A percentile compares a stretch with the other conserved stretches of the same genome.
Conservation (phyloP, 2,113 vertebrate genomes). For the Lagopus leucura region DNA sequence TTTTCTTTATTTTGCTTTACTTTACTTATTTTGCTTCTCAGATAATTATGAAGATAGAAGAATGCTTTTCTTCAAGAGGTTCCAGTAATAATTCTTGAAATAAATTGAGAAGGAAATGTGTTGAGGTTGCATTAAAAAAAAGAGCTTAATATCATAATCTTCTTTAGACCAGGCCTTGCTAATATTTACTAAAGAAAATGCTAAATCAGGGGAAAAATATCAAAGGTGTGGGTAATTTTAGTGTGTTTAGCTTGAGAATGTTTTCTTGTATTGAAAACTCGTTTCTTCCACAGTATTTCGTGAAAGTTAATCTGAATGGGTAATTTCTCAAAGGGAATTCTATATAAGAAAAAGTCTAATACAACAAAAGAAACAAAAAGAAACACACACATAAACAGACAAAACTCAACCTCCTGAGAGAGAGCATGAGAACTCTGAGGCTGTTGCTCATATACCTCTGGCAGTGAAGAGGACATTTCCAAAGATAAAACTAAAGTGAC, state of each 20-base stretch:
- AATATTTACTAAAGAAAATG: background rate
- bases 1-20: background rate
- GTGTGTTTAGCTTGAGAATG: background rate
- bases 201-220: background rate
- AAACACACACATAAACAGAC: background rate
- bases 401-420: background rate
- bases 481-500: background rate
- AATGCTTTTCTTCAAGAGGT: background rate
- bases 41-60: background rate
- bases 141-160: background rate
- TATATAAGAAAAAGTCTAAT: fast-evolving
- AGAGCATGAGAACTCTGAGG: background rate
- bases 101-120: background rate
- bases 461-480: background rate
- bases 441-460: background rate
- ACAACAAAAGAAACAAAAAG: background rate
- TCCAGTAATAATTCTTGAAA: background rate
- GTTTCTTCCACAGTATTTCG: background rate
- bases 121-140: background rate
- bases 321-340: background rate
- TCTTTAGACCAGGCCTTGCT: background rate
- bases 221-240: background rate
- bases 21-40: background rate
- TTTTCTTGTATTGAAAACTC: background rate
- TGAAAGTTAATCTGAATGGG: background rate